Percentiles rank a stretch among this genome's conserved stretches.
phyloP scores from a whole-genome alignment of 2,113 vertebrate genomes.

The Centropus unirufus region DNA sequence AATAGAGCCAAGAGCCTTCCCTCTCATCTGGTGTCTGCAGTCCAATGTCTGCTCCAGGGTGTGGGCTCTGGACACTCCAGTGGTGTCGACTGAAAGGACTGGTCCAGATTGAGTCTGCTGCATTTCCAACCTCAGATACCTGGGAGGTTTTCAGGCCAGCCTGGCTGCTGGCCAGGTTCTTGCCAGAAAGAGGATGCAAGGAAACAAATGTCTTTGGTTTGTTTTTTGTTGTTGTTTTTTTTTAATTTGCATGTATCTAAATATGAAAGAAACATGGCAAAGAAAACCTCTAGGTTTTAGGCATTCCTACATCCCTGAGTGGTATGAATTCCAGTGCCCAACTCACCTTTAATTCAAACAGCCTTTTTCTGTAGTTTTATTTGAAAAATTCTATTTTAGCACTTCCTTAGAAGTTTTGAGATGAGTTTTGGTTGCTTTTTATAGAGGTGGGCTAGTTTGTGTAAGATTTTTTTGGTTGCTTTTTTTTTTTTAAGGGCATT shows the following conservation, averaged over 20 bases:
- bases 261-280: not conserved
- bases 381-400: not conserved
- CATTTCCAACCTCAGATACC: conserved; percentile 7
- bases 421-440: conserved; percentile 10
- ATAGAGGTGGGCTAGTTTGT: not conserved
- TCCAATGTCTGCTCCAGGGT: not conserved
- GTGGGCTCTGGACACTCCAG: not conserved
- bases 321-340: not conserved
- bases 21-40: conserved; percentile 12
- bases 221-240: not conserved
- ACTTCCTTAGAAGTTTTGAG: not conserved
- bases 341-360: not conserved
- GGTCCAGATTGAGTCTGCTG: not conserved
- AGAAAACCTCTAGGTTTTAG: not conserved
- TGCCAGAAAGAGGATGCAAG: not conserved
- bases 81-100: not conserved
- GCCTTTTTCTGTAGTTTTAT: not conserved
- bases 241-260: not conserved
- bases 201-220: not conserved
- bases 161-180: not conserved
- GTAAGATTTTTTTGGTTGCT: not conserved
- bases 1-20: conserved; percentile 29
- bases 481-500: not conserved
- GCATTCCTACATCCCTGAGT: not conserved
- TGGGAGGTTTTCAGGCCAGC: not conserved